phyloP scores from a whole-genome alignment of 2,797 vertebrate species.

The Cyclopterus lumpus region DNA sequence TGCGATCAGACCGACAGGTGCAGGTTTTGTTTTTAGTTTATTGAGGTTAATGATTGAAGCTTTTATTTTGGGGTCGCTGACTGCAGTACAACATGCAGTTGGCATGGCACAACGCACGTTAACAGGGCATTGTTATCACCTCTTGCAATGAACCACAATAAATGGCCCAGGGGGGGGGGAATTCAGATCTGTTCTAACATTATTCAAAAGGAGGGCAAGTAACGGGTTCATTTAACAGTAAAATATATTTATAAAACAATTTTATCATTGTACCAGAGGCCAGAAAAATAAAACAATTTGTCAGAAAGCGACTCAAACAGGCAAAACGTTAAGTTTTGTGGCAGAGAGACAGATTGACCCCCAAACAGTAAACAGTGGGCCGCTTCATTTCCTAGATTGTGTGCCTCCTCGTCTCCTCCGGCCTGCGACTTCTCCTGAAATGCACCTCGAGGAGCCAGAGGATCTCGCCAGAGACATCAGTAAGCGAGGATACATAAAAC shows the following conservation, averaged over 20 bases:
- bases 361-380: not conserved
- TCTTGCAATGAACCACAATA: not conserved
- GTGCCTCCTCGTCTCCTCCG: not conserved
- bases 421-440: not conserved
- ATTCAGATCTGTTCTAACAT: not conserved
- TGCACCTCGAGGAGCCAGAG: too few species aligned
- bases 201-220: not conserved
- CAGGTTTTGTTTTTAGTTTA: not conserved
- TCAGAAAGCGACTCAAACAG: not conserved
- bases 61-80: not conserved
- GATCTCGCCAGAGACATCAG: too few species aligned
- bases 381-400: not conserved
- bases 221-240: not conserved
- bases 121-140: not conserved
- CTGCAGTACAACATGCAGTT: not conserved
- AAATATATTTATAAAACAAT: not conserved
- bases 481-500: too few species aligned
- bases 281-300: not conserved
- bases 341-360: not conserved
- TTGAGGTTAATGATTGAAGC: not conserved
- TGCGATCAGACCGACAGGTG: not conserved
- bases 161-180: too few species aligned
- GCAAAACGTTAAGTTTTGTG: not conserved
- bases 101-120: not conserved
- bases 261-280: not conserved